Base-by-base conservation (phyloP, 2,113 vertebrate genomes). In the Narcine bancroftii region DNA sequence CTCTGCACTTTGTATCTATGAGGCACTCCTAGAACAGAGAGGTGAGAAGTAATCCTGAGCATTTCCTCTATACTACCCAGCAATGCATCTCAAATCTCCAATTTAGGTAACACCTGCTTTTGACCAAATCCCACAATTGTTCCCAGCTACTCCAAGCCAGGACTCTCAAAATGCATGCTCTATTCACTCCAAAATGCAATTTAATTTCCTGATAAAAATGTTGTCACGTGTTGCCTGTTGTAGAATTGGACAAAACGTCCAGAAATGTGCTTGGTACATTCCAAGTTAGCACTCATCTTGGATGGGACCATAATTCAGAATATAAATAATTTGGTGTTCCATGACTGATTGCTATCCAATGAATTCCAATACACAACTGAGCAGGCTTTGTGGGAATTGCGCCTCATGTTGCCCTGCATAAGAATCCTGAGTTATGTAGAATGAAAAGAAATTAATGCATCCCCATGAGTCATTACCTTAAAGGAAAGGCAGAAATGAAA, bases 1-100 rank as follows among this genome's bases (percentile, higher is more conserved):
- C 89, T 91, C 89, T 91, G 89, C 89, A 91, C 81, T 87, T 87
- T 87, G 81, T 63, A 60, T 60, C 6, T 56, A 87, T n/a, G 15
- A 36, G 56, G 53, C 33, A 87, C 89, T 91, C 89, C 65, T 26
- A 91, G 53, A 87, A 87, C 81, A 85, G 13, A 83, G 79, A 87
- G 53, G 81, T 87, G 53, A 87, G 89, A 36, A 71, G 89, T 91
- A 91, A 69, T 91, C 89, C 89, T 33, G 65, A 69, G 9, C 89
- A 87, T 91, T 91, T 71, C 65, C 89, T 69, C 24, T 24, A 89
- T 60, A 89, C 60, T 89, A 56, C 85, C 85, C 26, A 53, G 42
- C 87, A 42, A 91, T 47, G 89, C 33, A 91, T 47, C 63, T 47
- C 65, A 91, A 87, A 87, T 33, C 65, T 36, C 26, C 42, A 91